Conservation (phyloP, 1,140 invertebrate genomes). For the Camponotus vicinus region DNA sequence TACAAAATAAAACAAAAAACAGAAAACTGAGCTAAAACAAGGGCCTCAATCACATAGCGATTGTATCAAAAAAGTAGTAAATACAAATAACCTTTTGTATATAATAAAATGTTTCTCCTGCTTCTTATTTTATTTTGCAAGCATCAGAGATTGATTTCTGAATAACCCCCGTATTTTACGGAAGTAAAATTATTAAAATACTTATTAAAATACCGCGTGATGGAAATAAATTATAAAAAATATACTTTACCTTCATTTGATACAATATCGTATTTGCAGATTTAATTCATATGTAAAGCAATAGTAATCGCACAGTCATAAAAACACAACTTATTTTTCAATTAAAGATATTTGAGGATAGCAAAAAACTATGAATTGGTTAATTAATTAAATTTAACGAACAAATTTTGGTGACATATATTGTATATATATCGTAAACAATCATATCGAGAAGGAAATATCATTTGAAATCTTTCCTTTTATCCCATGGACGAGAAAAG, state of each 20-base stretch:
- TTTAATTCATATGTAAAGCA: constrained; percentile 10
- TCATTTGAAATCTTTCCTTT: constrained; percentile 43
- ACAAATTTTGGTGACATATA: neutral
- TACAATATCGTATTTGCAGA: neutral
- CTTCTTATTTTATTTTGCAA: too few species aligned
- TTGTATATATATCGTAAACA: neutral
- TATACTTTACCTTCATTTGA: constrained; percentile 55
- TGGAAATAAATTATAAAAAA: neutral
- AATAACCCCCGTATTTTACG: neutral
- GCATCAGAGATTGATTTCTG: too few species aligned
- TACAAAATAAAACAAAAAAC: too few species aligned
- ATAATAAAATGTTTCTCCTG: too few species aligned
- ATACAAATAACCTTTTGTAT: too few species aligned
- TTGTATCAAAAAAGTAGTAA: too few species aligned
- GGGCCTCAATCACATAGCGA: too few species aligned
- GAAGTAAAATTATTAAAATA: constrained; percentile 55
- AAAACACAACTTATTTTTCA: constrained; percentile 33
- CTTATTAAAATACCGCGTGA: constrained; percentile 17
- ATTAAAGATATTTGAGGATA: neutral
- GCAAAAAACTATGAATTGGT: neutral
- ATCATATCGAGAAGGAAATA: neutral
- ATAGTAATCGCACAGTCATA: neutral
- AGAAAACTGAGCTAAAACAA: too few species aligned
- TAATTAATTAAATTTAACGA: constrained; percentile 10
- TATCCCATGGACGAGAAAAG: constrained; percentile 65